Base-by-base conservation (phyloP, 2,888 invertebrate species). In the Plebejus melissa region DNA sequence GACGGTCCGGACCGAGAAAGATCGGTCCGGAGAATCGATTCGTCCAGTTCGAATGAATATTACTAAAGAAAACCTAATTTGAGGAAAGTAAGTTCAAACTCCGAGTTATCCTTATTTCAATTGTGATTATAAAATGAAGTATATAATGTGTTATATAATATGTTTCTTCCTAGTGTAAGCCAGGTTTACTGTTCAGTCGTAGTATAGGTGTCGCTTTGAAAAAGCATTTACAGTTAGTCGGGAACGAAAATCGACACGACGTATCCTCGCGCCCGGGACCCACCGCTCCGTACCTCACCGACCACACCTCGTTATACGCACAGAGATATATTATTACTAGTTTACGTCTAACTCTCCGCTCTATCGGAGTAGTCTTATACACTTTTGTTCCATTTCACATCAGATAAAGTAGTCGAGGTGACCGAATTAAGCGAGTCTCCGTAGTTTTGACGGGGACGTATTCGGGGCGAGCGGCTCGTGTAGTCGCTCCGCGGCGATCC, bases 251-350 rank as follows among this genome's bases (percentile, higher is more conserved):
- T 50, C 32, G 72, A 72, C 72, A 72, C 16, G 54, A 7, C 32
- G 13, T 32, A 32, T 72, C 72, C 46, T 54, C 50, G 46, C 50
- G 32, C 54, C 36, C 41, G 4, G 38, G 28, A 46, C 72, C 72
- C 72, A 72, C 72, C 72, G 72, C 50, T 4, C 4, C 46, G 72
- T 13, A 72, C 72, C 72, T 72, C 72, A 32, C 28, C 13, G 50
- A 32, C 46, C 50, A 72, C 72, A 72, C 72, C n/a, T 71, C 32
- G 72, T 72, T 72, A 72, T 72, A 72, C 28, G 72, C 72, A 72
- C 46, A 72, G 16, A 65, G 4, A 65, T 65, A 65, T 65, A 65
- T 65, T 65, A 65, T 32, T 32, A 65, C 32, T 65, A 65, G 32
- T 65, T 65, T 65, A 65, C 32, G 65, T 22, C 13, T 65, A 32